A percentile compares a stretch with the other conserved stretches of the same genome.
Evolutionary conservation across 2,797 vertebrate species (phyloP).

Genomic region (Notolepis coatsorum): DNA sequence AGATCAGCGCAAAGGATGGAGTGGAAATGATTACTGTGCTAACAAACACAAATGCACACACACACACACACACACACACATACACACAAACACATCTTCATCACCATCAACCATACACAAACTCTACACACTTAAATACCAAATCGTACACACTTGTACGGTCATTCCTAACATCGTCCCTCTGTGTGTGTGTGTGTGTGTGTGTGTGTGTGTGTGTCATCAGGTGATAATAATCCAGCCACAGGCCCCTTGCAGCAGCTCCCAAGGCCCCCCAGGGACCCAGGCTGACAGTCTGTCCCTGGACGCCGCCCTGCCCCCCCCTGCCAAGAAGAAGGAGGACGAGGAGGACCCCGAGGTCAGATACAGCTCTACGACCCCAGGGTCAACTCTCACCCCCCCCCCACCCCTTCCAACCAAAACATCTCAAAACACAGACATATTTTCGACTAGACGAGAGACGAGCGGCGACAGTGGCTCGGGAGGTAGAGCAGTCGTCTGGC

Average conservation of each 20-base stretch:
- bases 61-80: background rate
- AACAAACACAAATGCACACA: background rate
- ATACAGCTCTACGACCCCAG: background rate
- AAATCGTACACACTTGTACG: too few species aligned
- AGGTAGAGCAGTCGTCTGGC: too few species aligned
- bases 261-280: constrained; percentile 80
- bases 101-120: background rate
- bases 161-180: background rate
- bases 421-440: too few species aligned
- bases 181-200: constrained; percentile 6
- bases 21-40: background rate
- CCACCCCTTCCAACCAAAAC: background rate
- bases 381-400: background rate
- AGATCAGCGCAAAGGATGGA: constrained; percentile 1
- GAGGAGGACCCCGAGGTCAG: constrained; percentile 93
- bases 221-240: constrained; percentile 98
- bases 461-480: too few species aligned
- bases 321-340: constrained; percentile 83
- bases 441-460: too few species aligned
- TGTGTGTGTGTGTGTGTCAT: constrained; percentile 16
- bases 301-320: constrained; percentile 79
- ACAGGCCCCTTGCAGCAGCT: constrained; percentile 83
- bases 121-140: too few species aligned
- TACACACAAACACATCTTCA: too few species aligned
- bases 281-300: constrained; percentile 81